Conservation (phyloP, 1,140 invertebrate genomes). For the Agrypnia vestita region DNA sequence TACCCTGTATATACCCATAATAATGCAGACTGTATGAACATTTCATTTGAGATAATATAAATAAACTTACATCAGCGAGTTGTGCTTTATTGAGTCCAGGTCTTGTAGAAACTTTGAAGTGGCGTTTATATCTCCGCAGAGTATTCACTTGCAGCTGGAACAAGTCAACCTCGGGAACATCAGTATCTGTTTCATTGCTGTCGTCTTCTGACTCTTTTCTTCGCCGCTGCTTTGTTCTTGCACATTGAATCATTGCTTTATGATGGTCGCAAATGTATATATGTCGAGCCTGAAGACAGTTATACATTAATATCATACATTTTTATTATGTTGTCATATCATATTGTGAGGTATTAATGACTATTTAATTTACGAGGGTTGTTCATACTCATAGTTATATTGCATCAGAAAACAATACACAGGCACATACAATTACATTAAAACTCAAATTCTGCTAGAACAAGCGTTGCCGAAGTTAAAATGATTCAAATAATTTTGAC, state of each 20-base stretch:
- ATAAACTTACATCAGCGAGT: constrained; percentile 91
- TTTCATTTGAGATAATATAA: constrained; percentile 16
- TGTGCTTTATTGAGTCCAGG: constrained; percentile 96
- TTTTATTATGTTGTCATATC: no score
- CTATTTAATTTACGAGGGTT: no score
- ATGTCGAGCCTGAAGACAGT: constrained; percentile 85
- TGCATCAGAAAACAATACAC: no score
- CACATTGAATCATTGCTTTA: constrained; percentile 95
- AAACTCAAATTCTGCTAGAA: no score
- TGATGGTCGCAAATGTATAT: constrained; percentile 98
- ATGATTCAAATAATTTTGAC: no score
- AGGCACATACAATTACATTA: no score
- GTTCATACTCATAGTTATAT: no score
- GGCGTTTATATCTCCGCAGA: constrained; percentile 91
- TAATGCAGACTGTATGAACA: no score
- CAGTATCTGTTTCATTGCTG: constrained; percentile 89
- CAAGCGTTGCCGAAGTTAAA: no score
- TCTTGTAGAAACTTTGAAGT: constrained; percentile 92
- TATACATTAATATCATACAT: not conserved
- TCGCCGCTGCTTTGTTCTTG: constrained; percentile 86
- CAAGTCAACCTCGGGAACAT: constrained; percentile 93
- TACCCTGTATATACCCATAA: no score
- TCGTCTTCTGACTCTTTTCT: constrained; percentile 95
- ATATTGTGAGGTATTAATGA: no score
- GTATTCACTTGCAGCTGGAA: constrained; percentile 95